phyloP scores from a whole-genome alignment of 2,888 invertebrate species.

The Agonopterix alstromeriana region DNA sequence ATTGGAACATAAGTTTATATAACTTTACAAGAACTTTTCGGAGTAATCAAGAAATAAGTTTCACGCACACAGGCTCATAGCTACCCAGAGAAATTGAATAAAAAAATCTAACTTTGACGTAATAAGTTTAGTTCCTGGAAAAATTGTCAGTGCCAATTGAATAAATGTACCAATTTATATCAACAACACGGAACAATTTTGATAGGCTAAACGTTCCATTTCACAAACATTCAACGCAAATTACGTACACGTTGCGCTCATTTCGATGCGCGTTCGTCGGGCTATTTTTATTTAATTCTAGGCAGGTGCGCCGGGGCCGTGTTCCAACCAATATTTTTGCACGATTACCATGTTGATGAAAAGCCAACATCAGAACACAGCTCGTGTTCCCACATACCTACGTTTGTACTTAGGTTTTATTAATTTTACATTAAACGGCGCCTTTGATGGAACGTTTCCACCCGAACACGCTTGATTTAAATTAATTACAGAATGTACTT shows the following conservation, averaged over 20 bases:
- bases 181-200: slow-evolving; percentile 16
- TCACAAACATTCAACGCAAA: slow-evolving; percentile 50
- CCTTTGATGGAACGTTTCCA: slow-evolving; percentile 27
- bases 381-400: slow-evolving; percentile 34
- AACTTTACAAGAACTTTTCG: slow-evolving; percentile 20
- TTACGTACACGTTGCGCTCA: slow-evolving; percentile 42
- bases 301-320: slow-evolving; percentile 57
- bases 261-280: slow-evolving; percentile 47
- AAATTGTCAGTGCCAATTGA: neutral
- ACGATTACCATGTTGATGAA: slow-evolving; percentile 75
- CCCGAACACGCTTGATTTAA: neutral
- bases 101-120: too few relatives aligned
- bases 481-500: too few relatives aligned
- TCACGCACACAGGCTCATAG: neutral
- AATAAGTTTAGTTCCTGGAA: too few relatives aligned
- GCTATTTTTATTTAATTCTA: slow-evolving; percentile 75
- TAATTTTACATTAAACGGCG: slow-evolving; percentile 41
- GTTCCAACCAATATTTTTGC: slow-evolving; percentile 67
- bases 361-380: slow-evolving; percentile 63
- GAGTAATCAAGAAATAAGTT: slow-evolving; percentile 5
- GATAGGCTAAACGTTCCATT: slow-evolving; percentile 42
- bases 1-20: slow-evolving; percentile 46
- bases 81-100: too few relatives aligned
- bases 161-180: slow-evolving; percentile 5
- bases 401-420: slow-evolving; percentile 32